A percentile compares a stretch with the other conserved stretches of the same genome.
Conservation (phyloP, 2,113 vertebrate genomes). For the Nesogale talazaci region DNA sequence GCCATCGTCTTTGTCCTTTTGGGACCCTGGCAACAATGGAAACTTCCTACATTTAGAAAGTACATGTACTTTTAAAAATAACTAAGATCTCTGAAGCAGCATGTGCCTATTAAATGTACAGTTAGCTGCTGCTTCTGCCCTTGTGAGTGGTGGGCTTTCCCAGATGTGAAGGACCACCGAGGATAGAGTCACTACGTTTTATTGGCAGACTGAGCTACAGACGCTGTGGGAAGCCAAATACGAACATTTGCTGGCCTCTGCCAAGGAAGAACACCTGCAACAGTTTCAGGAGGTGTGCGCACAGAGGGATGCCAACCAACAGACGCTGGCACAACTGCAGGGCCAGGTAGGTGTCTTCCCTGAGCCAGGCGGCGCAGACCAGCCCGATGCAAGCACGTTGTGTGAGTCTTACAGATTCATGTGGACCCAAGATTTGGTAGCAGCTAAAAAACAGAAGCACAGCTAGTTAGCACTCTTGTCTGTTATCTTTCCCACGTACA, state of each 20-base stretch:
- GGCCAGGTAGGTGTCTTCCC: slow-evolving; percentile 87
- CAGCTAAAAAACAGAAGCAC: slow-evolving; percentile 46
- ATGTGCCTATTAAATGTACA: not conserved
- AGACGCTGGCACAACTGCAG: slow-evolving; percentile 88
- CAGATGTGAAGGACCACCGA: not conserved
- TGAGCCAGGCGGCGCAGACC: not conserved
- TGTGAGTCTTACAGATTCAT: not conserved
- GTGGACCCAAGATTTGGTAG: not conserved
- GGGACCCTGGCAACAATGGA: not conserved
- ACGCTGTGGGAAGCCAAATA: slow-evolving; percentile 90
- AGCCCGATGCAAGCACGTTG: not conserved
- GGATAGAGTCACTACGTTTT: rapidly evolving
- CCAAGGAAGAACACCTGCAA: slow-evolving; percentile 88
- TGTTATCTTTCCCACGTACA: not conserved
- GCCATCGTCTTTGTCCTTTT: slow-evolving; percentile 8
- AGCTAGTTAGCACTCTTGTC: not conserved
- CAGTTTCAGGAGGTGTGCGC: slow-evolving; percentile 88
- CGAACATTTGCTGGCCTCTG: slow-evolving; percentile 85
- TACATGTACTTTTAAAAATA: slow-evolving; percentile 27
- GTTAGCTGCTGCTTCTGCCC: not conserved
- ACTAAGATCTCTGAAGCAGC: not conserved
- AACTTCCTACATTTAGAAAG: not conserved
- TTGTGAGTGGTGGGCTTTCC: not conserved
- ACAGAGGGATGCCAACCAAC: slow-evolving; percentile 88
- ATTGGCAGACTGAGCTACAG: slow-evolving; percentile 89